phyloP scores from a whole-genome alignment of 2,797 vertebrate species.

The Malurus splendens region DNA sequence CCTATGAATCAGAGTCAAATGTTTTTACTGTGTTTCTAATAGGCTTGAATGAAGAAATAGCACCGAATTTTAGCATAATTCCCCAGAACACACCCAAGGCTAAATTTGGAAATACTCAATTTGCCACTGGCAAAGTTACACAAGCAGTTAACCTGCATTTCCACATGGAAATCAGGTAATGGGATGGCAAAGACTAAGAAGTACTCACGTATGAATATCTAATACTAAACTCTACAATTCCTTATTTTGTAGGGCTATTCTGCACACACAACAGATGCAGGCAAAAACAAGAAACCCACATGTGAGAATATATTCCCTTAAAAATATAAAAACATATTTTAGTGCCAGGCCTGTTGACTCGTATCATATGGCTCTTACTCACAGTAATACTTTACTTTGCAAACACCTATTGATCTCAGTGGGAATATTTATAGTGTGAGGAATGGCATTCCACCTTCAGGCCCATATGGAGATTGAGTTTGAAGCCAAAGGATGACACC shows the following conservation, averaged over 20 bases:
- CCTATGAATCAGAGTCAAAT: neutral
- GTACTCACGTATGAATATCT: neutral
- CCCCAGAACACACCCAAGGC: neutral
- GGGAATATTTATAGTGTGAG: neutral
- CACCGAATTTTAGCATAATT: neutral
- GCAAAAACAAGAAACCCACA: neutral
- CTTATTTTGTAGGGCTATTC: neutral
- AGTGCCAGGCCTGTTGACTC: neutral
- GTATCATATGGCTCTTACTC: neutral
- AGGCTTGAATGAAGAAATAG: neutral
- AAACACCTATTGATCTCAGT: neutral
- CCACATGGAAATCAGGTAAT: neutral
- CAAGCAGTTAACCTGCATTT: neutral
- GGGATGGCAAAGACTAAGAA: neutral
- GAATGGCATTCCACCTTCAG: neutral
- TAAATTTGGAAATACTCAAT: neutral
- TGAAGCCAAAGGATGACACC: neutral
- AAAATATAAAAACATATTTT: neutral
- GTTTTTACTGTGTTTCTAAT: constrained; percentile 8
- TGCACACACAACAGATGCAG: neutral
- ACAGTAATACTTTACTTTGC: neutral
- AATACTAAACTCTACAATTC: neutral
- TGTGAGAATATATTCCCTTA: neutral
- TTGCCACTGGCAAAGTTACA: neutral
- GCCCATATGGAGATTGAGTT: neutral